Conservation (phyloP, 92 coral and sea anemone species). For the Metridium senile region DNA sequence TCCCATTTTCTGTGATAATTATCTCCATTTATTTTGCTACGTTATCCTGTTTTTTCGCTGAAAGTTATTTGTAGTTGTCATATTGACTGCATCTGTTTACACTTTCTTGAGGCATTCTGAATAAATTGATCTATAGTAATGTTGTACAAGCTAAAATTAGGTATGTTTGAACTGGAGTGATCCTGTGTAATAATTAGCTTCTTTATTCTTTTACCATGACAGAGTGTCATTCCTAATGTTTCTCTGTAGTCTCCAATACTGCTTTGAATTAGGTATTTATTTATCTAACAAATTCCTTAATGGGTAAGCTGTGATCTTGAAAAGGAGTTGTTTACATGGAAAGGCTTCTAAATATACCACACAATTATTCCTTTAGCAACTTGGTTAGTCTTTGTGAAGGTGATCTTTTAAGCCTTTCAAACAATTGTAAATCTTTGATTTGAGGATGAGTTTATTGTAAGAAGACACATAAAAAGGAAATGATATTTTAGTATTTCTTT, state of each 20-base stretch:
- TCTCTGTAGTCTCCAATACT: not conserved
- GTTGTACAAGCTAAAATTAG: not conserved
- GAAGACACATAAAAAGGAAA: too few relatives aligned
- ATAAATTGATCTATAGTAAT: not conserved
- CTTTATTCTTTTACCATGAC: not conserved
- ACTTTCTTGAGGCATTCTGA: conserved; percentile 6
- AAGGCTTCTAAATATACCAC: not conserved
- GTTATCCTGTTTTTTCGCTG: not conserved
- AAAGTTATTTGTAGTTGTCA: not conserved
- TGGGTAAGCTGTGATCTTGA: conserved; percentile 16
- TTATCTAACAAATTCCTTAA: conserved; percentile 29
- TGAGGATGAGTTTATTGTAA: too few relatives aligned
- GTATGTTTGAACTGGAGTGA: not conserved
- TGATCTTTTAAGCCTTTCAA: too few relatives aligned
- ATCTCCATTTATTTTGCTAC: not conserved
- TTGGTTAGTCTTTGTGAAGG: not conserved
- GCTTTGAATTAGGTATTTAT: conserved; percentile 1
- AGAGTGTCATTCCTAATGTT: not conserved
- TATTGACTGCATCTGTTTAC: conserved; percentile 4
- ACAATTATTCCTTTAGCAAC: not conserved
- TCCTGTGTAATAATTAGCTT: not conserved
- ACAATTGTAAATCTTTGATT: not conserved
- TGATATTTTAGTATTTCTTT: not conserved
- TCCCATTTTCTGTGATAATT: not conserved
- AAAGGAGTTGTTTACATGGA: not conserved